phyloP scores from a whole-genome alignment of 2,888 invertebrate genomes.

The Agapetus fuscipes region DNA sequence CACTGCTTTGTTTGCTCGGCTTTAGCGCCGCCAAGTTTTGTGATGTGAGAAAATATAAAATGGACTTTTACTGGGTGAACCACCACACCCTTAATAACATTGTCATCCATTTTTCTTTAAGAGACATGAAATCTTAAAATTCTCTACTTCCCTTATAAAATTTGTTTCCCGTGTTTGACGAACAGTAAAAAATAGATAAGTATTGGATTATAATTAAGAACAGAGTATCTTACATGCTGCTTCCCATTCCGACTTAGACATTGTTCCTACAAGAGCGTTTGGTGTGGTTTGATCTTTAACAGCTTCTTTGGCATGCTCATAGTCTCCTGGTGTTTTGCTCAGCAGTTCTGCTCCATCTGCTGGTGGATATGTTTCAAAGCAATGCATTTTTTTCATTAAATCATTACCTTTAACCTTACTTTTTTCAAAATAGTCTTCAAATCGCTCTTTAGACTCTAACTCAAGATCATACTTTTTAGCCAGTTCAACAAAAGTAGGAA shows the following conservation, averaged over 20 bases:
- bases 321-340: constrained; percentile 54
- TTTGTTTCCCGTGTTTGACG: too few species aligned
- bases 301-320: constrained; percentile 59
- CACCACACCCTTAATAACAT: too few species aligned
- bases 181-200: too few species aligned
- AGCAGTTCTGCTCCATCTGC: constrained; percentile 43
- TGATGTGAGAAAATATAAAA: too few species aligned
- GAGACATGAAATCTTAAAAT: too few species aligned
- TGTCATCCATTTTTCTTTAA: too few species aligned
- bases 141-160: too few species aligned
- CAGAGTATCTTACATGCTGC: constrained; percentile 79
- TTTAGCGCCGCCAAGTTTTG: too few species aligned
- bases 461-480: constrained; percentile 64
- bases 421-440: constrained; percentile 69
- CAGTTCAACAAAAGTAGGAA: constrained; percentile 70
- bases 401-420: constrained; percentile 45
- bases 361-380: constrained; percentile 74
- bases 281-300: too few species aligned
- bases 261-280: constrained; percentile 58
- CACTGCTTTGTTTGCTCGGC: too few species aligned
- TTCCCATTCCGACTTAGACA: constrained; percentile 89
- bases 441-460: constrained; percentile 57
- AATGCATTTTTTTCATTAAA: constrained; percentile 68
- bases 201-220: too few species aligned
- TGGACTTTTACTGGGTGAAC: too few species aligned